Evolutionary conservation across 2,797 vertebrate genomes (phyloP), one percentile per base, ranked within the genome.

Genomic region (Morelia viridis): DNA sequence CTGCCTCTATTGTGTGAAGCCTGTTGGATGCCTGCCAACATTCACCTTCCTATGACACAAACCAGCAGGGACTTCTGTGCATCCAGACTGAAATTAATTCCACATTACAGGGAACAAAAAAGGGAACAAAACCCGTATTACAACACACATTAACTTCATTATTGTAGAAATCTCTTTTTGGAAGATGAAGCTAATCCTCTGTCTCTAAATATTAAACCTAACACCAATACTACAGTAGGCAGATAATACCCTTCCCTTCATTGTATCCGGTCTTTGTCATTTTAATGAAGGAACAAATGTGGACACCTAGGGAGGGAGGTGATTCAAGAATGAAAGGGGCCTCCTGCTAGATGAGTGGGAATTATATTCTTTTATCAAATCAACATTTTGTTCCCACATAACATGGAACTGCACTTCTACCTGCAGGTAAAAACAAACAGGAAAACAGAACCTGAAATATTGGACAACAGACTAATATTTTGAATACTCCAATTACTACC

Each of bases 81-180:
- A 95, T 92, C 93, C 86, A 93, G 85, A 92, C 83, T 91, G 85
- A 96, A 96, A 96, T 96, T 94, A 96, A 93, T 95, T 96, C 95
- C 94, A 96, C 57, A 94, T 94, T 94, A 94, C 68, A 91, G 50
- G 90, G 91, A 94, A 94, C 64, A 95, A 92, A 94, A 93, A 96
- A 95, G 95, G 85, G 92, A 96, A 93, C 90, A 95, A 94, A 96
- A 96, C 76, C 58, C 92, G 94, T 94, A 96, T 96, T 97, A 95
- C 92, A 96, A 95, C 87, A 95, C 85, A 96, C 92, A 95, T 96
- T 97, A 96, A 94, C 88, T 93, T 93, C 88, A 94, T 96, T 95
- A 95, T 93, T 92, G 17, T 91, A 92, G 91, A 96, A 96, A 95
- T 95, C 91, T 64, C 57, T 94, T 89, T 90, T 92, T 96, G 89